Evolutionary conservation across 2,888 invertebrate species (phyloP), one percentile per base, ranked within the genome.

Genomic region (Drosophila melanosoma): DNA sequence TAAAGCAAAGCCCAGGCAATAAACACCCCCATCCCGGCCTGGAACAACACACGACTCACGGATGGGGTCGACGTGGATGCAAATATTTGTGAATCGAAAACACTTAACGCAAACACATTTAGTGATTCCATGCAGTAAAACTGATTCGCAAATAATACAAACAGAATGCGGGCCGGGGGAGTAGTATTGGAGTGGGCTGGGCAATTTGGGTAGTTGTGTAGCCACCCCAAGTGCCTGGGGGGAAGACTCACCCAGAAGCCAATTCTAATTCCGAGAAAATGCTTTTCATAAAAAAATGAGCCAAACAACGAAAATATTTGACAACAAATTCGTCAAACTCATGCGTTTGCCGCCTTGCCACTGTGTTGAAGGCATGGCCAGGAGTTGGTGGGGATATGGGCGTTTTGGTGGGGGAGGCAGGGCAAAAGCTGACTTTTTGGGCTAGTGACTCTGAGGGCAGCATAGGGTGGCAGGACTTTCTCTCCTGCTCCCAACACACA

Each of bases 251-350:
- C 59, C 52, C 78, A 81, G 69, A 73, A 86, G 84, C 85, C 82
- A 89, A 83, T 86, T 84, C 78, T 81, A 82, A 87, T 87, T 90
- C 89, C 74, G 75, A 68, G 80, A 81, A 90, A 90, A 83, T 80
- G 78, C 83, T 85, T 83, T 88, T 84, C 78, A 83, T 80, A 86
- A 84, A 82, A 77, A 80, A 78, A 83, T 51, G 67, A 71, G 76
- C 76, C 66, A 86, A 86, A 76, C 83, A 86, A 88, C 77, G 76
- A 86, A 90, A 89, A 88, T 90, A 83, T 90, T 90, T 91, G 90
- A 90, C 89, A 91, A 86, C 74, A 81, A 85, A 91, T 90, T 86
- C 90, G 79, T 91, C 91, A 91, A 90, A 91, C 81, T 91, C 83
- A 77, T 82, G 81, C 76, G 82, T 77, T 68, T 62, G 69, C 69